phyloP scores from a whole-genome alignment of 2,888 invertebrate genomes.

The Acrobeloides nanus region DNA sequence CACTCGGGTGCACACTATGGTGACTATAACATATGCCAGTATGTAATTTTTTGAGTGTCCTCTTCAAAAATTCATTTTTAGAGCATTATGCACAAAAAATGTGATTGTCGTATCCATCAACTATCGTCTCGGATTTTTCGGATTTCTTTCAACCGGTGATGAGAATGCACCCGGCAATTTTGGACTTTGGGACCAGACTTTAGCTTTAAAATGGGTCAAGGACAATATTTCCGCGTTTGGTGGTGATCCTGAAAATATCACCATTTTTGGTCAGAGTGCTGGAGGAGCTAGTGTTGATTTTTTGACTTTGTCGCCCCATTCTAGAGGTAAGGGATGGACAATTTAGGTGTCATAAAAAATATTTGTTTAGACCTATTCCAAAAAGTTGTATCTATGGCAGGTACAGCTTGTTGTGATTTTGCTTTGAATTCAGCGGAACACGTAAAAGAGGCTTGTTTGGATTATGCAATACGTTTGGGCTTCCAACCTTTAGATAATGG shows the following conservation, averaged over 20 bases:
- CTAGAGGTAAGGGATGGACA: too few species aligned
- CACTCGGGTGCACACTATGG: slow-evolving; percentile 28
- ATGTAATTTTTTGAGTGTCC: slow-evolving; percentile 5
- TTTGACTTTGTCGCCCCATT: slow-evolving; percentile 31
- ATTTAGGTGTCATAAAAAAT: too few species aligned
- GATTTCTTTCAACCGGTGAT: slow-evolving; percentile 29
- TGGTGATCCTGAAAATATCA: slow-evolving; percentile 41
- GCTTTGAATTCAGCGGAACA: slow-evolving; percentile 10
- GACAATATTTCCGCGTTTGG: slow-evolving; percentile 40
- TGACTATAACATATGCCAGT: slow-evolving; percentile 27
- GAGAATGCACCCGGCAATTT: slow-evolving; percentile 35
- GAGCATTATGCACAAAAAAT: slow-evolving; percentile 36
- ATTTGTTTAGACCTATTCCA: slow-evolving; percentile 14
- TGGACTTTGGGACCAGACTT: slow-evolving; percentile 38
- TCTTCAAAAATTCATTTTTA: slow-evolving; percentile 14
- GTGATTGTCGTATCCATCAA: slow-evolving; percentile 44
- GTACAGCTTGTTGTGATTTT: slow-evolving; percentile 8
- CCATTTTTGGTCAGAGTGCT: slow-evolving; percentile 44
- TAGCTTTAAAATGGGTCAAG: slow-evolving; percentile 47
- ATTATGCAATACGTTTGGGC: slow-evolving; percentile 13
- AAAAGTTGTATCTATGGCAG: slow-evolving; percentile 14
- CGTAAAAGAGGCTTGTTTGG: slow-evolving; percentile 12
- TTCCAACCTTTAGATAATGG: slow-evolving; percentile 9
- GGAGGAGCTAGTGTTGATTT: slow-evolving; percentile 38
- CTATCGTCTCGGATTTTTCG: slow-evolving; percentile 41